Base-by-base conservation (phyloP, 2,113 vertebrate species). In the Clupea harengus region DNA sequence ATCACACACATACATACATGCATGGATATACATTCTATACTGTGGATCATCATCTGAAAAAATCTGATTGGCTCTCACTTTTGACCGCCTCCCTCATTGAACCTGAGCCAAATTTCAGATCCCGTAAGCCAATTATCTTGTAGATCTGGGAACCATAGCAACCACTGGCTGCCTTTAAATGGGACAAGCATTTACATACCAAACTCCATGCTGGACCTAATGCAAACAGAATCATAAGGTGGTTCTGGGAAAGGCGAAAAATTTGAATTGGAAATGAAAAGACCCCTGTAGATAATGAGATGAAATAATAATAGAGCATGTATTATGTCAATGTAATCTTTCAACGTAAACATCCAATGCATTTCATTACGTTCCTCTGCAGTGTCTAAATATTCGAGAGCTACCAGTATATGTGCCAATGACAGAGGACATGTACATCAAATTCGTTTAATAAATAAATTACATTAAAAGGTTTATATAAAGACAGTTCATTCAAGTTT, bases 111-210 rank as follows among this genome's bases (percentile, higher is more conserved):
- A 45, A 88, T 83, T 28, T 86, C 83, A 86, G 83, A 88, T 89
- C 85, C 87, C 67, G 85, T 87, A 84, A 90, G 82, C 87, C 88
- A 91, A 87, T 91, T 89, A 91, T 87, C 85, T 83, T 86, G 85
- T 25, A 45, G 85, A 85, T 89, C 82, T 83, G 85, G 88, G 46
- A 86, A 54, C 91, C 90, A 91, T 88, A 85, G 89, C 88, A 92
- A 91, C 91, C 89, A 82, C 20, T 45, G 87, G 46, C 82, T 60
- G 80, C 39, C 84, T 87, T 87, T 90, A 89, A 88, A 87, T 83
- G 64, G 85, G 86, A 82, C 67, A 57, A 28, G 39, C 44, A 89
- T 88, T 86, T 88, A 84, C 85, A 89, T 83, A 60, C 22, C 81
- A 83, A 87, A 85, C 83, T 85, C 32, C 50, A 13, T 32, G 17